A percentile compares a stretch with the other conserved stretches of the same genome.
Conservation (phyloP, 2,113 vertebrate genomes). For the Xyrauchen texanus region DNA sequence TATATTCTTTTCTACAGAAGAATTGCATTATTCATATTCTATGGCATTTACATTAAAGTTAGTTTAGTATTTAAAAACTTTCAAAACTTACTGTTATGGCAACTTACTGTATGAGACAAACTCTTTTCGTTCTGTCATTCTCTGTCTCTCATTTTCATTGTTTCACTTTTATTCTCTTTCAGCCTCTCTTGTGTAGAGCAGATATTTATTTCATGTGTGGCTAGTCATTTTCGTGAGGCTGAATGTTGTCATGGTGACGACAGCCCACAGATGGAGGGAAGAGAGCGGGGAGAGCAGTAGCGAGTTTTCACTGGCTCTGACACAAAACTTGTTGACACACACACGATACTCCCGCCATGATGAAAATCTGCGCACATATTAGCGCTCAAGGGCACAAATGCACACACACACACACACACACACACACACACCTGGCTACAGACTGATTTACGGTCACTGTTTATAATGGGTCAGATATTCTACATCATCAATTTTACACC, state of each 20-base stretch:
- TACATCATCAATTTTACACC: constrained; percentile 28
- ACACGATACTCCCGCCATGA: constrained; percentile 36
- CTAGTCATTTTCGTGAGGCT: constrained; percentile 62
- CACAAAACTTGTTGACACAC: constrained; percentile 69
- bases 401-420: constrained; percentile 33
- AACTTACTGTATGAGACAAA: constrained; percentile 11
- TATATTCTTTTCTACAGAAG: too few relatives aligned
- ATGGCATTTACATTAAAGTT: too few relatives aligned
- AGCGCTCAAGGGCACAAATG: constrained; percentile 33
- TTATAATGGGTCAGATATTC: constrained; percentile 46
- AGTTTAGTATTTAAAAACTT: too few relatives aligned
- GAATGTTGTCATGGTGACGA: constrained; percentile 77
- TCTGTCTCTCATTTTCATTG: background rate
- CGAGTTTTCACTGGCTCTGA: constrained; percentile 60
- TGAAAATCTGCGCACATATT: constrained; percentile 34
- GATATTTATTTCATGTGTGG: constrained; percentile 36
- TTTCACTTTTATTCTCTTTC: constrained; percentile 9
- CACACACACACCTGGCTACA: constrained; percentile 44
- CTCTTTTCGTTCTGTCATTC: background rate
- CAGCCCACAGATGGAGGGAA: constrained; percentile 65
- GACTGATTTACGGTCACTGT: constrained; percentile 41
- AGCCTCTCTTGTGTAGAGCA: background rate
- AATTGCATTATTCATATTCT: too few relatives aligned
- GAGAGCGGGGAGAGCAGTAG: constrained; percentile 41
- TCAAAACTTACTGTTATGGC: too few relatives aligned